Percentiles rank a stretch among this genome's conserved stretches.
phyloP scores from a whole-genome alignment of 2,888 invertebrate species.

The Cyaniris semiargus region DNA sequence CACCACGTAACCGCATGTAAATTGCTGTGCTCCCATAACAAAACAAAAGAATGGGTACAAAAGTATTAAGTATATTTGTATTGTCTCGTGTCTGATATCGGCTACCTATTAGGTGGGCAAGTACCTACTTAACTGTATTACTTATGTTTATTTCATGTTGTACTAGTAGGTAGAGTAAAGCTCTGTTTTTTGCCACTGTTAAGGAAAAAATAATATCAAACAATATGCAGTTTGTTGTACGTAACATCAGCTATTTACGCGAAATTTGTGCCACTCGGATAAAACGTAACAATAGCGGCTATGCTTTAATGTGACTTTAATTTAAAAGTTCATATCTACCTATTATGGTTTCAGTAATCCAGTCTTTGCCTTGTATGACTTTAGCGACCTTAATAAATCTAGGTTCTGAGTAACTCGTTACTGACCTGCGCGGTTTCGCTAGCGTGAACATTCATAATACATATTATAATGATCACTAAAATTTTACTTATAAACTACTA shows the following conservation, averaged over 20 bases:
- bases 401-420: background rate
- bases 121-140: background rate
- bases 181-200: background rate
- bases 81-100: background rate
- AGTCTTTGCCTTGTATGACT: background rate
- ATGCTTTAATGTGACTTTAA: background rate
- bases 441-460: background rate
- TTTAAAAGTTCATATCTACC: constrained; percentile 11
- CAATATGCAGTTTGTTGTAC: background rate
- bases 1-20: constrained; percentile 37
- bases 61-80: background rate
- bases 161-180: background rate
- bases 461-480: too few relatives aligned
- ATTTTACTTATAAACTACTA: too few relatives aligned
- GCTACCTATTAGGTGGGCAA: background rate
- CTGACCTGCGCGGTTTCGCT: background rate
- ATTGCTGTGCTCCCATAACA: constrained; percentile 35
- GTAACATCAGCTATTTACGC: background rate
- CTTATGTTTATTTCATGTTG: background rate
- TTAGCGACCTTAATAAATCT: background rate
- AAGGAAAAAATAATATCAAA: background rate
- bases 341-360: constrained; percentile 2
- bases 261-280: background rate
- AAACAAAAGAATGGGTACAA: constrained; percentile 22
- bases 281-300: background rate